Evolutionary conservation across 2,113 vertebrate genomes (phyloP).

Genomic region (Microcebus griseorufus): DNA sequence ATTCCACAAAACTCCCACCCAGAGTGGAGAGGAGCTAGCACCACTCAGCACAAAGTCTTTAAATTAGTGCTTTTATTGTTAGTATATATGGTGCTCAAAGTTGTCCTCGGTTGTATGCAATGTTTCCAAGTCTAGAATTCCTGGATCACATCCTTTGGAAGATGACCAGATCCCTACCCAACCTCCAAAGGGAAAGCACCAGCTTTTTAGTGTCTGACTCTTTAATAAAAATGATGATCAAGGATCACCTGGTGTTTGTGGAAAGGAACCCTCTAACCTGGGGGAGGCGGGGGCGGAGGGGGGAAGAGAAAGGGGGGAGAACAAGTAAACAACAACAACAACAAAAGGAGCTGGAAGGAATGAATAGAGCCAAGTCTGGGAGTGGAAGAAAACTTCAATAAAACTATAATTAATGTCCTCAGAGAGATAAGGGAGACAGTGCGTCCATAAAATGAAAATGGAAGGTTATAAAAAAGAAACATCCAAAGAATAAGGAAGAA

Average conservation of each 20-base stretch:
- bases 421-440: slow-evolving; percentile 25
- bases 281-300: background rate
- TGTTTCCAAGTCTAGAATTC: background rate
- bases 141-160: background rate
- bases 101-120: background rate
- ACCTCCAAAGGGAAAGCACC: background rate
- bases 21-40: background rate
- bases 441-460: background rate
- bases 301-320: background rate
- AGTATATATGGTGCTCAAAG: background rate
- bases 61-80: background rate
- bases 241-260: background rate
- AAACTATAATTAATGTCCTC: slow-evolving; percentile 29
- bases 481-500: background rate
- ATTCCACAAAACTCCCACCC: background rate
- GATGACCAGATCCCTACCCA: background rate
- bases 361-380: background rate
- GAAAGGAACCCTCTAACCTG: slow-evolving; percentile 5
- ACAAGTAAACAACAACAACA: background rate
- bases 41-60: background rate
- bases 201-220: background rate
- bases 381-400: slow-evolving; percentile 31
- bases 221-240: background rate
- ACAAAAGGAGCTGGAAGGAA: background rate
- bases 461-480: slow-evolving; percentile 27